Base-by-base conservation (phyloP, 2,113 vertebrate genomes). In the Actenoides lindsayi region DNA sequence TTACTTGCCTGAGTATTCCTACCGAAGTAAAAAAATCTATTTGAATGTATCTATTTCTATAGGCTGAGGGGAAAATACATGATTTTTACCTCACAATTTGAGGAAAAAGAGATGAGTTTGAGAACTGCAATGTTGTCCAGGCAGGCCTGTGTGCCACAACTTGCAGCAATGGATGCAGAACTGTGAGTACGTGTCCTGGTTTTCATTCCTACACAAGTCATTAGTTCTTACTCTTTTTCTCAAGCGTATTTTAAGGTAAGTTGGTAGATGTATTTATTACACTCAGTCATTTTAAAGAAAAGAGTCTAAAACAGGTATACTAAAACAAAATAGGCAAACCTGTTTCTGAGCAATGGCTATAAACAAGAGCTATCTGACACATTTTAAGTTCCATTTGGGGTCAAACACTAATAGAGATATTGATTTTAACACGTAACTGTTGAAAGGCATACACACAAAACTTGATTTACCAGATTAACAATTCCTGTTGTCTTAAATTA, bases 401-500 rank as follows among this genome's bases (percentile, higher is more conserved):
- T 91, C 62, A 89, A 91, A 95, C 74, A 46, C 50, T 75, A 87
- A 77, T 7, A 80, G 44, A 84, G 13, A 64, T 60, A 87, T 0
- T 74, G 64, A 85, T 85, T 96, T 84, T 74, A 88, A 77, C 56
- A 83, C 0, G 0, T 62, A 76, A 71, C 74, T 67, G 33, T 65
- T 84, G 64, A 88, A 85, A 73, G 56, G 33, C 64, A 42, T 8
- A 46, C 27, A 89, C 56, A 83, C 33, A 89, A 56, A 85, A 94
- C 87, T 59, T 41, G 76, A 89, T 87, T 81, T 89, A 81, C 88
- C 60, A 81, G 80, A 92, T 78, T 69, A 90, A 77, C 70, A 60
- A 74, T 90, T 74, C 42, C 60, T 83, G 33, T 81, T 77, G 44
- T 30, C n/a, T 80, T 90, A 87, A 81, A 90, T 95, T 77, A 95